A percentile compares a stretch with the other conserved stretches of the same genome.
These are phyloP conservation scores for Ceryle rudis DNA, from an alignment of 2,797 vertebrate species.

Conservation along the genomic window DNA sequence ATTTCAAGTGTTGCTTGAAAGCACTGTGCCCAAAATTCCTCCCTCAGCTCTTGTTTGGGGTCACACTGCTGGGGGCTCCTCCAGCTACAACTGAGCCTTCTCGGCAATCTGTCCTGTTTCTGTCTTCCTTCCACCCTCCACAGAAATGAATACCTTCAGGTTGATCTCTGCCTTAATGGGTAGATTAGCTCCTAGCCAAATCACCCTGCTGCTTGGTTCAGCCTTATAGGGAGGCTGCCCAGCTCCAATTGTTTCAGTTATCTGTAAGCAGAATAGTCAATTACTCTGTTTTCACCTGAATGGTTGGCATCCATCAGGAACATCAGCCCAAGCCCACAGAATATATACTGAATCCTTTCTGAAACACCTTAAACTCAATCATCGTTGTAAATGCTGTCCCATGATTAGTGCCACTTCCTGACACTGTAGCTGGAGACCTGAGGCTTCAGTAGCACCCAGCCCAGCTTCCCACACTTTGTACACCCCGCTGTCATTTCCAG, in stretches of 20 bases:
- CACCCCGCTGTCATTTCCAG: background rate
- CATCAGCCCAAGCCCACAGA: background rate
- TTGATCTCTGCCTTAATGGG: background rate
- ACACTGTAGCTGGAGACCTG: background rate
- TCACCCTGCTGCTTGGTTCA: background rate
- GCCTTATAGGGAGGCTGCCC: background rate
- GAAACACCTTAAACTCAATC: background rate
- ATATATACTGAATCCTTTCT: background rate
- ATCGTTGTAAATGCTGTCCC: background rate
- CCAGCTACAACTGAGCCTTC: background rate
- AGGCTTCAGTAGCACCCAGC: background rate
- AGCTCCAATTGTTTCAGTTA: background rate
- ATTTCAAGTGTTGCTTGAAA: background rate
- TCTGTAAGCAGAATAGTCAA: background rate
- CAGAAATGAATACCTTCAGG: background rate
- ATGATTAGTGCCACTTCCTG: background rate
- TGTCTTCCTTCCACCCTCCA: background rate
- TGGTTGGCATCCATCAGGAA: background rate
- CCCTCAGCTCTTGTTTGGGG: background rate
- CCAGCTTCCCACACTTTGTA: background rate
- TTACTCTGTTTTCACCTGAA: background rate
- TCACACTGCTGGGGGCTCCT: background rate
- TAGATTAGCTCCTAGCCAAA: background rate
- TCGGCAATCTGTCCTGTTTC: background rate
- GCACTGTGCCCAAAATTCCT: background rate